Evolutionary conservation across 2,888 invertebrate species (phyloP).

Genomic region (Mylabris sibirica): DNA sequence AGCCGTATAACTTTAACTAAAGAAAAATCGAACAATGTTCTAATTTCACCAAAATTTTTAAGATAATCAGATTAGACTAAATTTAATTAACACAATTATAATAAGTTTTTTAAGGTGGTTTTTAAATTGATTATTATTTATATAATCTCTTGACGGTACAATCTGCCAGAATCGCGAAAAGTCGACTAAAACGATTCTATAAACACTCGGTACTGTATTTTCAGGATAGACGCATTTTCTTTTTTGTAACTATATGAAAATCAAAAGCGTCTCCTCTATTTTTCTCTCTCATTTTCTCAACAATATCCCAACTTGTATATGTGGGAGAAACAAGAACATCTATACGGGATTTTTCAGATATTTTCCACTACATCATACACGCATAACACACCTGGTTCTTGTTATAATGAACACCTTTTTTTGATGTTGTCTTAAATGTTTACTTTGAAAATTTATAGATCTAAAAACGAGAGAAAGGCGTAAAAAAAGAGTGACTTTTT

Average conservation of each 20-base stretch:
- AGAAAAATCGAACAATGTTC: not conserved
- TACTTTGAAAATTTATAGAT: not conserved
- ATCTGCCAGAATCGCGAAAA: constrained; percentile 45
- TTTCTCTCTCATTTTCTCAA: not conserved
- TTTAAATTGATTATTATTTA: not conserved
- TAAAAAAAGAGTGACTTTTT: too few relatives aligned
- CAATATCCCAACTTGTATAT: not conserved
- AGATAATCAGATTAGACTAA: not conserved
- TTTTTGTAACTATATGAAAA: constrained; percentile 9
- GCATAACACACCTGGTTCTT: not conserved
- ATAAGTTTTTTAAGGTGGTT: not conserved
- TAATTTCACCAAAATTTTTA: not conserved
- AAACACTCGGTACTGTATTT: constrained; percentile 49
- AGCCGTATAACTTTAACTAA: constrained; percentile 33
- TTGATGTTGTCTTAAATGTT: not conserved
- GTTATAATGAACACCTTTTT: not conserved
- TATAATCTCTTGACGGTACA: constrained; percentile 12
- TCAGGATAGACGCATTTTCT: constrained; percentile 55
- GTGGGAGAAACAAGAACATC: not conserved
- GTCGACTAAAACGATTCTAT: constrained; percentile 48
- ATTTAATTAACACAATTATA: not conserved
- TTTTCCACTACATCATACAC: constrained; percentile 5
- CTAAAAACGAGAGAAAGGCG: not conserved
- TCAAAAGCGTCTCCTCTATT: constrained; percentile 18
- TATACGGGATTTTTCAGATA: not conserved